phyloP scores from a whole-genome alignment of 2,888 invertebrate genomes.

The Plutella xylostella region DNA sequence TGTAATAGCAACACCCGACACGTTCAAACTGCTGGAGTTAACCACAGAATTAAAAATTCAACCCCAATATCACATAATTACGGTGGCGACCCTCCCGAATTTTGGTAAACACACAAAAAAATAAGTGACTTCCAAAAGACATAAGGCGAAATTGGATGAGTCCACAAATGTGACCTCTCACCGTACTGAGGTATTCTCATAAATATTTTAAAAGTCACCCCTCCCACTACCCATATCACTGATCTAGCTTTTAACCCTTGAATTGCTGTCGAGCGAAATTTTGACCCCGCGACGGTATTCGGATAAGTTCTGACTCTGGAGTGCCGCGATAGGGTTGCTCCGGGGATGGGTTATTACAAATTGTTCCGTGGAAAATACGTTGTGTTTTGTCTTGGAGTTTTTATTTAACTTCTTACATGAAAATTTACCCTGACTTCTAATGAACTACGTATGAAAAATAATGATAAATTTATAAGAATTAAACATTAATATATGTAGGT shows the following conservation, averaged over 20 bases:
- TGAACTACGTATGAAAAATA: no score
- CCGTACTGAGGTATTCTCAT: conserved; percentile 42
- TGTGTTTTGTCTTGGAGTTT: no score
- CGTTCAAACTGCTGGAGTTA: no score
- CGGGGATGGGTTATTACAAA: no score
- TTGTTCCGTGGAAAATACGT: no score
- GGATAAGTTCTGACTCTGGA: not conserved
- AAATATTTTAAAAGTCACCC: conserved; percentile 64
- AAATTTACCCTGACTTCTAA: no score
- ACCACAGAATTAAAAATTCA: conserved; percentile 2
- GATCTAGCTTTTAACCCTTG: conserved; percentile 52
- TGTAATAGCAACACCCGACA: no score
- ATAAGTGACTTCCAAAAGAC: conserved; percentile 43
- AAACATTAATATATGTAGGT: no score
- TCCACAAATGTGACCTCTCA: conserved; percentile 44
- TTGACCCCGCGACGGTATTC: conserved; percentile 42
- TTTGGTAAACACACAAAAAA: no score
- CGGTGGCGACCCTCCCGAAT: not conserved
- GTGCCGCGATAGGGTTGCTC: no score
- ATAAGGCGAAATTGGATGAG: conserved; percentile 69
- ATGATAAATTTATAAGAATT: no score
- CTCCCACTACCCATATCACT: conserved; percentile 51
- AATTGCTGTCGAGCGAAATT: conserved; percentile 33
- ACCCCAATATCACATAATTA: conserved; percentile 1
- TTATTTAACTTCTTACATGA: no score